These are phyloP conservation scores for Euplagia quadripunctaria DNA, from an alignment of 2,888 invertebrate species.

Conservation along the genomic window DNA sequence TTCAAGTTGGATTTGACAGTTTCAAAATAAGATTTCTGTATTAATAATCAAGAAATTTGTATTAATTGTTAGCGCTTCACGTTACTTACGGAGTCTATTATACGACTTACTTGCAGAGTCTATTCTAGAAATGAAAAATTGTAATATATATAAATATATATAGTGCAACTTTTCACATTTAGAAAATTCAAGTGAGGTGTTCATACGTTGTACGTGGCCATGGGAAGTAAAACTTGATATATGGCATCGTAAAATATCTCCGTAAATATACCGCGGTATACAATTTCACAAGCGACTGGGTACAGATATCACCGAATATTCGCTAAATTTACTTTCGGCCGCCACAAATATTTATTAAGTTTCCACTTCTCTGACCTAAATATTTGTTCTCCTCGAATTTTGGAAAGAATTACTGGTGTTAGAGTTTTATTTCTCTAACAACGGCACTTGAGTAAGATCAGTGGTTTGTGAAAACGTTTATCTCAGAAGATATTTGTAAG, in stretches of 20 bases:
- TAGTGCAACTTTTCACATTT: background rate
- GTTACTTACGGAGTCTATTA: no score
- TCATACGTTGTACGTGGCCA: background rate
- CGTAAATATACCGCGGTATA: background rate
- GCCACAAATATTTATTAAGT: constrained; percentile 4
- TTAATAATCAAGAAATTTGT: no score
- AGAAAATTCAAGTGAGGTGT: background rate
- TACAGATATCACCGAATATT: background rate
- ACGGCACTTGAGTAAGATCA: background rate
- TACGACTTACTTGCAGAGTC: no score
- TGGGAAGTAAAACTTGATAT: constrained; percentile 2
- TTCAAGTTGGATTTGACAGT: no score
- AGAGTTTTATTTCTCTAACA: background rate
- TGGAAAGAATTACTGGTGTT: background rate
- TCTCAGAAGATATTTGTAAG: background rate
- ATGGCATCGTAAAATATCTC: background rate
- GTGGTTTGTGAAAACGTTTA: background rate
- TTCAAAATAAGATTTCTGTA: no score
- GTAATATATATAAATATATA: no score
- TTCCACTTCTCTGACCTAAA: background rate
- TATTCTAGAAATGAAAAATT: no score
- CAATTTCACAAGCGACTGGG: constrained; percentile 1
- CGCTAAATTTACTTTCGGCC: constrained; percentile 4
- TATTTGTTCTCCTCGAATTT: background rate
- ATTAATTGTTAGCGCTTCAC: no score